Evolutionary conservation across 2,797 vertebrate genomes (phyloP).

Genomic region (Oceanodroma leucorhoa): DNA sequence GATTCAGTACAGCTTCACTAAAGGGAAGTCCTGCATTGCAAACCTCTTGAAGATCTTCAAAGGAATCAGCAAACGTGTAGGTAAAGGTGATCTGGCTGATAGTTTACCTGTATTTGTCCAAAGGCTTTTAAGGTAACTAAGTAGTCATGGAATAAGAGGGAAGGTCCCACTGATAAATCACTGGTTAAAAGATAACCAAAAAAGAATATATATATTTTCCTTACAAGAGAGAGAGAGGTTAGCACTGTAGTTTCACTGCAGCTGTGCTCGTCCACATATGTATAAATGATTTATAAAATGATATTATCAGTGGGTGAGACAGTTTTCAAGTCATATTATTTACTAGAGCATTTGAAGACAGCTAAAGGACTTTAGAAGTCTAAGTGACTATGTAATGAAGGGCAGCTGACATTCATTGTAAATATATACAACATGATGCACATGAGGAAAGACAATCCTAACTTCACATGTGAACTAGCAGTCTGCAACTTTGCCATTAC

Average conservation of each 20-base stretch:
- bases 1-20: neutral
- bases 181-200: neutral
- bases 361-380: neutral
- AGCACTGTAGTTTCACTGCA: neutral
- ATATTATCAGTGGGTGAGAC: neutral
- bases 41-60: neutral
- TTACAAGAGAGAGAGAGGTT: neutral
- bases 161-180: fast-evolving
- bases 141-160: neutral
- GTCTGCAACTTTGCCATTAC: neutral
- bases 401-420: neutral
- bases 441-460: neutral
- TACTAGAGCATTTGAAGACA: neutral
- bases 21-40: neutral
- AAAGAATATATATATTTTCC: neutral
- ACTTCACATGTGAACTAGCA: neutral
- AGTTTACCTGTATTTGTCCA: neutral
- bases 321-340: neutral
- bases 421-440: neutral
- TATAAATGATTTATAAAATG: neutral
- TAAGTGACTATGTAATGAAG: neutral
- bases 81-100: neutral
- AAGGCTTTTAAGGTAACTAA: neutral
- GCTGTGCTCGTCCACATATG: neutral
- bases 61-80: neutral